Evolutionary conservation across 1,140 invertebrate genomes (phyloP), one percentile per base, ranked within the genome.

Genomic region (Caenorhabditis remanei): DNA sequence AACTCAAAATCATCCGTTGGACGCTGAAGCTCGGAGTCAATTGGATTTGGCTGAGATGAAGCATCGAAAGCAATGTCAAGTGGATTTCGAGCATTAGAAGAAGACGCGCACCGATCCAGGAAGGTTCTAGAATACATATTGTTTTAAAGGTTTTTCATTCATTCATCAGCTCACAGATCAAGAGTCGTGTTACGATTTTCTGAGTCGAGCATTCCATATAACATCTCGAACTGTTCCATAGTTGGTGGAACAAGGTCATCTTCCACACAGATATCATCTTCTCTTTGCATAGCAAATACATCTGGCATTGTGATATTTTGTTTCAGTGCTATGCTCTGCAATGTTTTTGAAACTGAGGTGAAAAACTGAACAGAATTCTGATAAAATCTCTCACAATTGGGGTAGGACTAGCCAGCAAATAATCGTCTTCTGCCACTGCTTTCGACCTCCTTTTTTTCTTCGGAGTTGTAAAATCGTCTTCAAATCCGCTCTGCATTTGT

Each of bases 281-380:
- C n/a, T 32, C 9, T 13, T 8, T 5, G 67, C 7, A 9, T n/a
- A 46, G 13, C 24, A 11, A 71, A 46, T 4, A 46, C 67, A n/a
- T 71, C 67, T 43, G 41, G 67, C 67, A 71, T 71, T 46, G 67
- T 71, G 24, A 71, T 71, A 16, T 71, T 46, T n/a, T 71, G 41
- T 19, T 46, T 43, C 24, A 71, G 41, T 19, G 67, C 67, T 16
- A 46, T 19, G 46, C 65, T 71, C 65, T 71, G 65, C 4, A 71
- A 71, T 16, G 19, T 46, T 43, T 40, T 40, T 32, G 24, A 40
- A 24, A 11, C 56, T 16, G n/a, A 19, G n/a, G 19, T 7, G 6
- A 58, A 58, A n/a, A 7, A 7, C 19, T 58, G 13, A 58, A 21
- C 19, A 1, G 32, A 32, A 32, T 32, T 32, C 32, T 32, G 32